Base-by-base conservation (phyloP, 2,113 vertebrate species). In the Barnardius zonarius region DNA sequence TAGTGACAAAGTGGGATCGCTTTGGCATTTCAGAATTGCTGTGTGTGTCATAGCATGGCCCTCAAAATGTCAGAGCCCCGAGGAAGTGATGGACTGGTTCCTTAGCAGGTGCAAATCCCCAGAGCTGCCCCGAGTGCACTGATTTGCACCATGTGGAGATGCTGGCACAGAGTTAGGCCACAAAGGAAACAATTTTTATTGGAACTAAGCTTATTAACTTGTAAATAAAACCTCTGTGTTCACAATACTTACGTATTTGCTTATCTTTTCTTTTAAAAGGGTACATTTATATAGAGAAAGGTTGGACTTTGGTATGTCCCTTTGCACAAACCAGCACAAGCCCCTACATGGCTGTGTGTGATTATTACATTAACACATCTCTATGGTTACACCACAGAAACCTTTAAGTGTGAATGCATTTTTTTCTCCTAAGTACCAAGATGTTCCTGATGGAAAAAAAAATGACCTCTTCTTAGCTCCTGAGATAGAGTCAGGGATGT, bases 321-420 rank as follows among this genome's bases (percentile, higher is more conserved):
- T 93, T 92, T 89, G 88, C 66, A 95, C 86, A 86, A 78, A 96
- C 41, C 83, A 90, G 54, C 91, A 84, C 94, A 94, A 95, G 91
- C 57, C 97, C 75, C 64, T 96, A 96, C 94, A 94, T 57, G 91
- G 92, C 81, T 94, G 67, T 87, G 70, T 95, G 95, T 95, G 88
- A 97, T 97, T 96, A 96, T 93, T 96, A 93, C 84, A 97, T 97
- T 96, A 97, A 96, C 95, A 96, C 89, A 95, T 97, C 93, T 97
- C 96, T 96, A 97, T 96, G 95, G 92, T 96, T 97, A 97, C 95
- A 91, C 95, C 79, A 92, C 93, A 97, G 89, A 96, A 96, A 87
- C 89, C 94, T 96, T 96, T 92, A 96, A 96, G 96, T 97, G 93
- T 90, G 94, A 96, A 96, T 94, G 90, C 87, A 83, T 96, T 95